phyloP scores from a whole-genome alignment of 2,113 vertebrate genomes.

The Labrus mixtus region DNA sequence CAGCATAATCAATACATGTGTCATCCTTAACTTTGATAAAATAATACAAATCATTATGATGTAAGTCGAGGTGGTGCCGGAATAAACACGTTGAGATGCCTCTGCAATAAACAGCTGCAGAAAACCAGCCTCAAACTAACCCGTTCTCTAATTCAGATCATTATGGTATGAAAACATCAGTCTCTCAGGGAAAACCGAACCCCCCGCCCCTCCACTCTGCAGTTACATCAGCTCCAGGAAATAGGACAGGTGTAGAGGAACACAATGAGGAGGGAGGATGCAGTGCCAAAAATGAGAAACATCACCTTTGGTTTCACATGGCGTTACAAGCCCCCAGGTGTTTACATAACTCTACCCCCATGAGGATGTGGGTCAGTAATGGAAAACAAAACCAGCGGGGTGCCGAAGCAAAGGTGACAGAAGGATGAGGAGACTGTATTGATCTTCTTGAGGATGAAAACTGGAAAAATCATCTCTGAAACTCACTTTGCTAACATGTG shows the following conservation, averaged over 20 bases:
- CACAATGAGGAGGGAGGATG: constrained; percentile 16
- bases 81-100: not conserved
- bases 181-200: constrained; percentile 1
- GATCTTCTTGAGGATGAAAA: not conserved
- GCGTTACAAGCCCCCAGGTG: constrained; percentile 24
- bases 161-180: not conserved
- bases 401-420: constrained; percentile 28
- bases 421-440: constrained; percentile 5
- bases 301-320: constrained; percentile 48
- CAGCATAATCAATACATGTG: too few relatives aligned
- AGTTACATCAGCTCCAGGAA: constrained; percentile 53
- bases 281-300: constrained; percentile 30
- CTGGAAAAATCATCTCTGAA: not conserved
- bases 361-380: constrained; percentile 45
- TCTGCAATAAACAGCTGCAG: not conserved
- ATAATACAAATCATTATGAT: not conserved
- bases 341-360: constrained; percentile 33
- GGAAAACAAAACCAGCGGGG: constrained; percentile 50
- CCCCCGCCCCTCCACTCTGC: constrained; percentile 2
- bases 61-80: not conserved
- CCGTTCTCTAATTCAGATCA: not conserved
- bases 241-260: constrained; percentile 40
- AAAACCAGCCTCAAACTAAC: not conserved
- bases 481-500: not conserved
- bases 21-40: not conserved